Evolutionary conservation across 2,888 invertebrate genomes (phyloP), one percentile per base, ranked within the genome.

Genomic region (Diplazon laetatorius): DNA sequence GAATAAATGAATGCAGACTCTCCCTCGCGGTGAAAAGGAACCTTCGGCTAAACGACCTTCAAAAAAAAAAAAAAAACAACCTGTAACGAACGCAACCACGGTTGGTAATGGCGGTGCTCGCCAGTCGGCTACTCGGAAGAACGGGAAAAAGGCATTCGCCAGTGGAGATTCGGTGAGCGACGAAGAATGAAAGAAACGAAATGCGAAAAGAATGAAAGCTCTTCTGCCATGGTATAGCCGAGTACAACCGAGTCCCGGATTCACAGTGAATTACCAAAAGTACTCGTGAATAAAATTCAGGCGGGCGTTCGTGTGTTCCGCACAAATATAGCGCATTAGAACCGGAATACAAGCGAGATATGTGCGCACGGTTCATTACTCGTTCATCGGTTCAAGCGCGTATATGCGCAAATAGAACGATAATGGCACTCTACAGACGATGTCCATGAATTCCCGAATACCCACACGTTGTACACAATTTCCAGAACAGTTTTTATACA

Each of bases 31-130:
- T 66, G 65, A 77, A 80, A 74, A 78, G 76, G 79, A 73, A 82
- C 80, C 81, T 83, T 82, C 82, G 77, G 83, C 84, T 82, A 82
- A 86, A 84, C 82, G 82, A 83, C 80, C 80, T 84, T 82, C 62
- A 69, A 82, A 63, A 66, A 72, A 70, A 81, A n/a, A n/a, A n/a
- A n/a, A n/a, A n/a, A n/a, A n/a, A n/a, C n/a, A n/a, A 80, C 80
- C 72, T 80, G 85, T 80, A 86, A 83, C 83, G 75, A 83, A 76
- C 68, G 76, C 50, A 39, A n/a, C 50, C 46, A 35, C 22, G 44
- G 18, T 37, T 12, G 42, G 12, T 39, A 44, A 50, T 39, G 70
- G 62, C 16, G 30, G 55, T 39, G 25, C n/a, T n/a, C 20, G 62
- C 75, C 65, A 78, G 74, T 39, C 69, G 35, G 71, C 63, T 37